Percentiles rank a stretch among this genome's conserved stretches.
phyloP scores from a whole-genome alignment of 2,797 vertebrate species.

The Tinamus major region DNA sequence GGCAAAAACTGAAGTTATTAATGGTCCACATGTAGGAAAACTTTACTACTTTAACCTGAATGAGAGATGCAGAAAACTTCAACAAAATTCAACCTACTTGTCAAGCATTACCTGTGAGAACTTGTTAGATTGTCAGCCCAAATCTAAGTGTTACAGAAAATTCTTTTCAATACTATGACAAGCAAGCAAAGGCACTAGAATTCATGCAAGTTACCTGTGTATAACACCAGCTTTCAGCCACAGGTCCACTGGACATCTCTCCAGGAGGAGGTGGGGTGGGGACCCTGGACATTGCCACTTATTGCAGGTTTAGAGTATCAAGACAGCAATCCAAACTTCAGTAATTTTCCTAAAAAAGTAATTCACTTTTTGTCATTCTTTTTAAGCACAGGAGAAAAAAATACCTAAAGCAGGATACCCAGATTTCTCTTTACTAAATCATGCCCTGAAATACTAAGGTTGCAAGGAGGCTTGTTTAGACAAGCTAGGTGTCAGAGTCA shows the following conservation, averaged over 20 bases:
- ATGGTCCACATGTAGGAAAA: slow-evolving; percentile 99
- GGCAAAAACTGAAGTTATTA: slow-evolving; percentile 99
- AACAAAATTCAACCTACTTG: background rate
- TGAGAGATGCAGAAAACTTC: slow-evolving; percentile 62
- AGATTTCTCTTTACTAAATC: background rate
- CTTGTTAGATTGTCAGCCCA: background rate
- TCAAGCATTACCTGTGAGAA: background rate
- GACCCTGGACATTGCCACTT: slow-evolving; percentile 92
- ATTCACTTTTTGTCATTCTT: background rate
- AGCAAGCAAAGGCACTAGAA: background rate
- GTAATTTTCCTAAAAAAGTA: slow-evolving; percentile 72
- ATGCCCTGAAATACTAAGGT: background rate
- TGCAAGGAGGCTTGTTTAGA: background rate
- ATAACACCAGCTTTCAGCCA: slow-evolving; percentile 99
- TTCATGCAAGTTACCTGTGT: slow-evolving; percentile 88
- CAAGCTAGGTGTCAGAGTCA: background rate
- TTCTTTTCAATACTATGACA: background rate
- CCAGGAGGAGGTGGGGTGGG: slow-evolving; percentile 93
- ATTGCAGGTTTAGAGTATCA: slow-evolving; percentile 72
- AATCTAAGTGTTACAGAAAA: background rate
- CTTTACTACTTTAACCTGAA: slow-evolving; percentile 97
- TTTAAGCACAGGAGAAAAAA: background rate
- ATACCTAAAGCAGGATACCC: background rate
- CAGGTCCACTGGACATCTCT: slow-evolving; percentile 95
- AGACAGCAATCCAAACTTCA: slow-evolving; percentile 72